Base-by-base conservation (phyloP, 2,888 invertebrate species). In the Campoplex capitator region DNA sequence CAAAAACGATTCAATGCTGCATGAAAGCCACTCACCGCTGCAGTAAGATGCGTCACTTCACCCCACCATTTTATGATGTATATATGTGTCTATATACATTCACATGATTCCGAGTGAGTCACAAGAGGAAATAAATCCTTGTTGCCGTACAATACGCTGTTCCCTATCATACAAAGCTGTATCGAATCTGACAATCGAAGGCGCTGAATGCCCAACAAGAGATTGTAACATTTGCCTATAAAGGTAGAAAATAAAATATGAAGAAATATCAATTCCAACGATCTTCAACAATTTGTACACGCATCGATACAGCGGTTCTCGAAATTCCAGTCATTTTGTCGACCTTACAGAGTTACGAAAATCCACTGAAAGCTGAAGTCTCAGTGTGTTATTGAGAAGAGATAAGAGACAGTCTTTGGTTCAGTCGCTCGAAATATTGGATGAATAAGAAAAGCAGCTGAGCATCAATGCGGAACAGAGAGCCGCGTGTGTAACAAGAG, bases 81-180 rank as follows among this genome's bases (percentile, higher is more conserved):
- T 35, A 18, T 71, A 45, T 16, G 16, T 71, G 42, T 51, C 56
- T 35, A 18, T 71, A 45, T 16, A 23, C 45, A 42, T 28, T 8
- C 18, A 42, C 56, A 54, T 78, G 35, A 32, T 73, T 38, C 70
- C 23, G 74, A 48, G 56, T 87, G 87, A 87, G 73, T 87, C 87
- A 87, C 79, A 13, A 75, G 23, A 58, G 67, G 75, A 67, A 78
- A 87, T 87, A 87, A 87, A 87, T 87, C 84, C 81, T 87, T 81
- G 84, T 81, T 32, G 23, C 28, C 35, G n/a, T 70, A 58, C 51
- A 38, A 45, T 28, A 9, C 23, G 54, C 11, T 7, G 42, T 42
- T 68, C 71, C 80, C 71, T 62, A 35, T 45, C 23, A 23, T 32
- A 38, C 23, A 23, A 38, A 23, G 38, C 48, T 73, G 73, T 62